These are phyloP conservation scores for Agapostemon virescens DNA, from an alignment of 2,888 invertebrate genomes.

Conservation along the genomic window DNA sequence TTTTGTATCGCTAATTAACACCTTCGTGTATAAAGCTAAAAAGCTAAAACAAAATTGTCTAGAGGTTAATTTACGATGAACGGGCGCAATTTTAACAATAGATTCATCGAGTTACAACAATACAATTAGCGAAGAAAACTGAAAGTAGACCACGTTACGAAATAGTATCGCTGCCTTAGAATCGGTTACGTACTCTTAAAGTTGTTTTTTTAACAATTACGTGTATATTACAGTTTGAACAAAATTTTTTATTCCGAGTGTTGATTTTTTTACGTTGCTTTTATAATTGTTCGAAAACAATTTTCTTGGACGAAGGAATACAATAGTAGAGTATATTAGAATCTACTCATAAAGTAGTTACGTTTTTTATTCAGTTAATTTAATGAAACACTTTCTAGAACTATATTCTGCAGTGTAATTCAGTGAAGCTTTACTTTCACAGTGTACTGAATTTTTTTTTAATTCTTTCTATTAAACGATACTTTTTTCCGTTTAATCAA, in stretches of 20 bases:
- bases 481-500: neutral
- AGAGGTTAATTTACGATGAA: no score
- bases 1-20: slow-evolving; percentile 15
- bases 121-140: neutral
- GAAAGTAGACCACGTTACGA: neutral
- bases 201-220: neutral
- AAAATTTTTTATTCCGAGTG: no score
- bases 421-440: neutral
- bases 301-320: neutral
- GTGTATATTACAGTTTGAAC: neutral
- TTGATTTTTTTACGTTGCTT: no score
- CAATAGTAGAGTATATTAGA: neutral
- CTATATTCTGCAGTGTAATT: neutral
- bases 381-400: neutral
- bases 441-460: neutral
- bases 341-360: neutral
- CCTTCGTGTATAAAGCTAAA: neutral
- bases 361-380: neutral
- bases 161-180: neutral
- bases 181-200: neutral
- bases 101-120: neutral
- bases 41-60: neutral
- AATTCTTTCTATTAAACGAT: neutral
- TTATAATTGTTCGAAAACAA: no score
- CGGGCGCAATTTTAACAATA: neutral